Evolutionary conservation across 2,797 vertebrate genomes (phyloP), one percentile per base, ranked within the genome.

Genomic region (Chiloscyllium punctatum): DNA sequence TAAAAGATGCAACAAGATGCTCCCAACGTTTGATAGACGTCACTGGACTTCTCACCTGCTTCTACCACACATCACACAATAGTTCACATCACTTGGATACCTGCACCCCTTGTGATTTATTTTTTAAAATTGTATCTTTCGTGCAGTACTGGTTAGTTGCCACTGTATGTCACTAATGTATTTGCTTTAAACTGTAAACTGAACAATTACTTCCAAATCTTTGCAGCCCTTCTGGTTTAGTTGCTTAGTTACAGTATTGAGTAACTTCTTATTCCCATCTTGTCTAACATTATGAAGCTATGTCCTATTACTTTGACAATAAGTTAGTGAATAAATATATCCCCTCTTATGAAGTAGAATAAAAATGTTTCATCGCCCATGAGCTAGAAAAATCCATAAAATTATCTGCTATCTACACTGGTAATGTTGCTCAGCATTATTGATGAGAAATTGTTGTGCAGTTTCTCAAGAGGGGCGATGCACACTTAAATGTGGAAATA

Each of bases 121-220:
- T 90, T 57, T 27, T 25, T 48, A 3, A 88, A 30, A 57, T 33
- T 13, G 86, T 5, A 27, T 23, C 7, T 6, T n/a, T 62, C 66
- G 33, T 91, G 88, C 88, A 91, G 88, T 91, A 91, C 88, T 91
- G 33, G 88, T 91, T 66, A 68, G 88, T 91, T 91, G 57, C 88
- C 88, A 91, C 88, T 91, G 33, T 91, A 37, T 91, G 88, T 91
- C 88, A 91, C 88, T 91, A 91, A 91, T 91, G 88, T 37, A 91
- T 57, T 66, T 91, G 21, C 23, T 84, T 79, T 48, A 84, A 15
- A n/a, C 66, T 57, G 6, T 62, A n/a, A 7, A 62, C 16, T 21
- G 5, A 18, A 37, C 33, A 33, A 57, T 16, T n/a, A 66, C 57
- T n/a, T n/a, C 48, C 51, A 33, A 62, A 91, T n/a, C 51, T 84